Conservation (phyloP, 2,113 vertebrate genomes). For the Leptocoma aspasia region DNA sequence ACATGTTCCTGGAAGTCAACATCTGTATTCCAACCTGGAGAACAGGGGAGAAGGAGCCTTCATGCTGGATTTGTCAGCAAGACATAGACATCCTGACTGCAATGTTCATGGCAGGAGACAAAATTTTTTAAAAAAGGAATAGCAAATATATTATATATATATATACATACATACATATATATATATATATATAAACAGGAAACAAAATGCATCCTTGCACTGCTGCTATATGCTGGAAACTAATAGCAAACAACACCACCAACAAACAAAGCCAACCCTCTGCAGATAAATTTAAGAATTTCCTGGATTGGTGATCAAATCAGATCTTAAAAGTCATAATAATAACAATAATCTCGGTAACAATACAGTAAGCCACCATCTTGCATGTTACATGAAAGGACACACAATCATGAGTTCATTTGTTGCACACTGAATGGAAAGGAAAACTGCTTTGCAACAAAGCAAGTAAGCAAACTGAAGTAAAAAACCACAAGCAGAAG, state of each 20-base stretch:
- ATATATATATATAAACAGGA: constrained; percentile 75
- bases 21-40: constrained; percentile 67
- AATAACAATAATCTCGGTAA: constrained; percentile 22
- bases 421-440: constrained; percentile 65
- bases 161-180: constrained; percentile 71
- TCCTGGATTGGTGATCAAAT: constrained; percentile 58
- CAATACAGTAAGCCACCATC: constrained; percentile 19
- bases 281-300: constrained; percentile 73
- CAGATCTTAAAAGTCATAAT: constrained; percentile 2
- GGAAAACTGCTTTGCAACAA: constrained; percentile 71
- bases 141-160: constrained; percentile 80
- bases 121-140: constrained; percentile 73
- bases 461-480: constrained; percentile 60
- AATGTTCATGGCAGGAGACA: constrained; percentile 72
- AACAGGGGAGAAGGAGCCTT: constrained; percentile 75
- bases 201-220: constrained; percentile 76
- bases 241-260: constrained; percentile 62
- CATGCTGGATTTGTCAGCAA: constrained; percentile 71
- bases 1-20: constrained; percentile 55
- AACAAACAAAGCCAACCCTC: constrained; percentile 65
- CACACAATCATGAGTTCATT: constrained; percentile 37
- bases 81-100: constrained; percentile 70
- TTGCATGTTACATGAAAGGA: constrained; percentile 54
- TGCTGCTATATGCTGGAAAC: constrained; percentile 73
- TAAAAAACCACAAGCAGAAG: constrained; percentile 53